Conservation (phyloP, 2,113 vertebrate genomes). For the Paramisgurnus dabryanus region DNA sequence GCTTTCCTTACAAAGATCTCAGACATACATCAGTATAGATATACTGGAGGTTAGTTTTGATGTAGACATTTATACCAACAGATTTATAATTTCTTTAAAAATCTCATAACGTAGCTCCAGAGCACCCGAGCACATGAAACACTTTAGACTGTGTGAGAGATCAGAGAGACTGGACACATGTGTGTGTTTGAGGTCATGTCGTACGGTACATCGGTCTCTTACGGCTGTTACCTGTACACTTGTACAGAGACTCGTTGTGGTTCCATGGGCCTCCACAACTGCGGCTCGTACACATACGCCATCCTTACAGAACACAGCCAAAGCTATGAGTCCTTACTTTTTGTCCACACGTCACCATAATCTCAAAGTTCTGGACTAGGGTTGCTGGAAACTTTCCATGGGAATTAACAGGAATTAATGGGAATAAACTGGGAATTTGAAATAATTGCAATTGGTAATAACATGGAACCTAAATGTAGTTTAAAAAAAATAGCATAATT, state of each 20-base stretch:
- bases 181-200: conserved; percentile 56
- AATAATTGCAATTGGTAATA: too few relatives aligned
- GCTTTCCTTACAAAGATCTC: too few relatives aligned
- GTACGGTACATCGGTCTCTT: conserved; percentile 32
- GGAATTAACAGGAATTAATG: too few relatives aligned
- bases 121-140: neutral
- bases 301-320: conserved; percentile 80
- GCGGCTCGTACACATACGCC: conserved; percentile 83
- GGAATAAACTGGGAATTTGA: too few relatives aligned
- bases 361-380: neutral
- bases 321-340: conserved; percentile 44
- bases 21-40: too few relatives aligned
- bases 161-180: neutral
- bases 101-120: conserved; percentile 19
- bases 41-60: too few relatives aligned
- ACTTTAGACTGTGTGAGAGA: conserved; percentile 7
- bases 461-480: too few relatives aligned
- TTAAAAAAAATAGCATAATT: too few relatives aligned
- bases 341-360: conserved; percentile 17
- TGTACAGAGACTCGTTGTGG: conserved; percentile 67
- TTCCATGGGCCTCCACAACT: conserved; percentile 75
- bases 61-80: neutral
- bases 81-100: neutral
- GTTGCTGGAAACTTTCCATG: too few relatives aligned
- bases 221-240: conserved; percentile 81